phyloP scores from a whole-genome alignment of 2,113 vertebrate species.

The Corythoichthys intestinalis region DNA sequence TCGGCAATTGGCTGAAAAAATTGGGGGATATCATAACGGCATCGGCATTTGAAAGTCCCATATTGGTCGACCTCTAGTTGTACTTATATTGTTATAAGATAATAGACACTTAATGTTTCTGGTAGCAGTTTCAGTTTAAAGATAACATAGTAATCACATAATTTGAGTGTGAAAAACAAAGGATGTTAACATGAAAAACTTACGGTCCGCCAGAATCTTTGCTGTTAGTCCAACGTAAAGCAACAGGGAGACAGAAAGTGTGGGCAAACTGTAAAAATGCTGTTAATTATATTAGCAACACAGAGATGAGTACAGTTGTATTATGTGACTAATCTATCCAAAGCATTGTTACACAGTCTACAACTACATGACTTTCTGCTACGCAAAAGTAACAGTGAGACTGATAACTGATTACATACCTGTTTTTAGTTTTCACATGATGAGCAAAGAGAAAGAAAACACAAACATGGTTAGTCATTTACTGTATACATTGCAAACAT shows the following conservation, averaged over 20 bases:
- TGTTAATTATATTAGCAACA: conserved; percentile 40
- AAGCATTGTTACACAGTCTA: background rate
- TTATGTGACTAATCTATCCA: background rate
- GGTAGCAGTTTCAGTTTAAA: background rate
- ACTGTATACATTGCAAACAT: background rate
- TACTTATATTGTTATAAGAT: too few relatives aligned
- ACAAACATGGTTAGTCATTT: background rate
- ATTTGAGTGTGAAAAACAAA: background rate
- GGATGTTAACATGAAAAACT: conserved; percentile 65
- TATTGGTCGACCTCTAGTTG: too few relatives aligned
- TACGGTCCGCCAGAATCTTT: conserved; percentile 91
- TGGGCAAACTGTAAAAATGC: conserved; percentile 4
- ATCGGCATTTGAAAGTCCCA: too few relatives aligned
- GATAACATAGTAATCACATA: background rate
- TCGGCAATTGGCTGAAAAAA: too few relatives aligned
- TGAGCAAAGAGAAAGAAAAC: background rate
- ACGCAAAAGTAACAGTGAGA: background rate
- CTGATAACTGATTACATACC: background rate
- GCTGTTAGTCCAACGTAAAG: conserved; percentile 84
- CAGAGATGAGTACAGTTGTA: background rate
- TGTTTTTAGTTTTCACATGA: background rate
- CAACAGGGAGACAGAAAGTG: conserved; percentile 24
- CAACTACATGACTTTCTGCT: background rate
- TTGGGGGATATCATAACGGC: too few relatives aligned
- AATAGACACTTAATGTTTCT: background rate